Base-by-base conservation (phyloP, 2,888 invertebrate species). In the Priocnemis perturbator region DNA sequence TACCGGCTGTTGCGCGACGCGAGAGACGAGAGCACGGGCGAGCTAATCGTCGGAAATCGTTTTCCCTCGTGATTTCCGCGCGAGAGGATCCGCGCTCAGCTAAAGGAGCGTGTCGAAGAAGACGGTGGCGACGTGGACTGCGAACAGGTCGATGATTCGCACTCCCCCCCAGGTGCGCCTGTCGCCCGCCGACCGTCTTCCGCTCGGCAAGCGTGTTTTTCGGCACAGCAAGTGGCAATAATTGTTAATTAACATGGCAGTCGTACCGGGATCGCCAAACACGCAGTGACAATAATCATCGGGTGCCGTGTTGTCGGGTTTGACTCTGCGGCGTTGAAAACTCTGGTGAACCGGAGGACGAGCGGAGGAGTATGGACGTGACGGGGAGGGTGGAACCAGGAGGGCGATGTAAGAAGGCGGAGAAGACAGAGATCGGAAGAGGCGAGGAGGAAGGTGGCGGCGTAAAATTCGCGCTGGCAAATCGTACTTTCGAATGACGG, bases 211-310 rank as follows among this genome's bases (percentile, higher is more conserved):
- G 37, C 37, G 37, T 37, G 37, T 37, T 37, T 37, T 37, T 37
- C 37, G 37, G 37, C 37, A 9, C 37, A 37, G 11, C 37, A 37
- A 5, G 11, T 37, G 37, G 37, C 37, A 37, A 37, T 37, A 37
- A 37, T 37, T 37, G 37, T 37, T 37, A 37, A 37, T 37, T 37
- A 50, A 50, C 21, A 55, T 17, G 55, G 58, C 63, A 50, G 57
- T 19, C 58, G 57, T 63, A 63, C 21, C 44, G 50, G 20, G 47
- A 60, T 55, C 26, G 55, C 26, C 61, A 55, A 62, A 30, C 19
- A 64, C 56, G 59, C 60, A 64, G 83, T 85, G 85, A 85, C 84
- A 86, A 86, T 86, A 86, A 84, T 82, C 50, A 50, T 19, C 50
- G 50, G 50, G 50, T 50, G 19, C 17, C 50, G 50, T 50, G 50